A percentile compares a stretch with the other conserved stretches of the same genome.
Evolutionary conservation across 1,140 invertebrate species (phyloP).

Genomic region (Marisa cornuarietis): DNA sequence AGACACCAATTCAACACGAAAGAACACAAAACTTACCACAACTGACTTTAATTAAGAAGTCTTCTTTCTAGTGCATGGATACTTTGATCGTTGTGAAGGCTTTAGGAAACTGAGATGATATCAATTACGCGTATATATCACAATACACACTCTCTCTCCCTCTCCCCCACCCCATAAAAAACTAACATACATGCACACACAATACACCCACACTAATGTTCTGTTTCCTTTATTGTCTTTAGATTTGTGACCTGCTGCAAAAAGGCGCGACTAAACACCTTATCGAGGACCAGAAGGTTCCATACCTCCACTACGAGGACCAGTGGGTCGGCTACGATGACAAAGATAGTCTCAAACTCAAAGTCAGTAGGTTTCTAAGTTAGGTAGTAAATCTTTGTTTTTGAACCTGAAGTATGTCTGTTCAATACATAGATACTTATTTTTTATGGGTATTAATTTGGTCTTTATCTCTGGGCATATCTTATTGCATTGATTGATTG

Average conservation of each 20-base stretch:
- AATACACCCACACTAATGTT: constrained; percentile 10
- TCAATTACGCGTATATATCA: too few relatives aligned
- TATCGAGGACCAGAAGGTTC: not conserved
- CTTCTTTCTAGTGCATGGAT: too few relatives aligned
- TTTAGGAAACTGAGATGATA: too few relatives aligned
- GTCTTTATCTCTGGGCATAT: not conserved
- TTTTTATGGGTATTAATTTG: not conserved
- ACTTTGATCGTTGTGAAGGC: too few relatives aligned
- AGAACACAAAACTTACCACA: too few relatives aligned
- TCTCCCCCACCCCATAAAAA: too few relatives aligned
- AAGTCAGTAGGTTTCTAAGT: constrained; percentile 66
- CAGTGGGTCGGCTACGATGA: constrained; percentile 94
- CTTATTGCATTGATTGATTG: not conserved
- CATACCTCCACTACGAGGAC: constrained; percentile 76
- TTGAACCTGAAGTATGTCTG: not conserved
- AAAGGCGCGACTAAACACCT: not conserved
- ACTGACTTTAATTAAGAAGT: too few relatives aligned
- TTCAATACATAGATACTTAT: not conserved
- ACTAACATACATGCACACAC: not conserved
- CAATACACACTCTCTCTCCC: too few relatives aligned
- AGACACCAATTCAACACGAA: too few relatives aligned
- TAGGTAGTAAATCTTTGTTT: not conserved
- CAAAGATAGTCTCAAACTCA: constrained; percentile 76
- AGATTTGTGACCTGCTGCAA: not conserved
- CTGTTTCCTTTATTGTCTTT: constrained; percentile 8